phyloP scores from a whole-genome alignment of 2,113 vertebrate genomes.

The Tachycineta bicolor region DNA sequence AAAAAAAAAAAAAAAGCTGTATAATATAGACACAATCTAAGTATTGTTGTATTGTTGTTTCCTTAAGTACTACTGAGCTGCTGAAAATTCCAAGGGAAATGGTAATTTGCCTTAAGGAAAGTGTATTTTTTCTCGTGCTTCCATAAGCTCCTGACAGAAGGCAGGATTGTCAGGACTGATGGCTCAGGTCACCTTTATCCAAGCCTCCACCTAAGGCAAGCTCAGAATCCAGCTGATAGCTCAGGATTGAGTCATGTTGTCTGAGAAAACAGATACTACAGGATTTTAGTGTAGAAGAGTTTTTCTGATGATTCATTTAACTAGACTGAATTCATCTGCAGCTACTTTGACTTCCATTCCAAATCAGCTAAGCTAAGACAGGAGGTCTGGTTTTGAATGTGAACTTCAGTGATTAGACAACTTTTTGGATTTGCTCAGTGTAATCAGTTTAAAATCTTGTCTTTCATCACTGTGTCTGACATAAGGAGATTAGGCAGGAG shows the following conservation, averaged over 20 bases:
- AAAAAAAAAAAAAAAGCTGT: neutral
- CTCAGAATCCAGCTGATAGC: neutral
- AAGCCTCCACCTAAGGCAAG: neutral
- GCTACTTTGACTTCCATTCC: neutral
- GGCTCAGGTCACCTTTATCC: neutral
- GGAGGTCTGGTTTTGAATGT: neutral
- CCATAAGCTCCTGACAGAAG: neutral
- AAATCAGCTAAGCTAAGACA: neutral
- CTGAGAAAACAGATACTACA: neutral
- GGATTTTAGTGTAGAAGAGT: neutral
- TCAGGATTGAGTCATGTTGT: neutral
- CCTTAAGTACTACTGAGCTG: neutral
- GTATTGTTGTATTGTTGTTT: slow-evolving; percentile 46
- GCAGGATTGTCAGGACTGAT: neutral
- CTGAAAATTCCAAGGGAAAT: slow-evolving; percentile 20
- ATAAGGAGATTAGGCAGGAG: neutral
- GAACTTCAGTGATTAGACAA: neutral
- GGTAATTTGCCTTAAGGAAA: slow-evolving; percentile 2
- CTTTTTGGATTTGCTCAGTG: neutral
- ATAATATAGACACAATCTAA: neutral
- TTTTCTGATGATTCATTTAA: neutral
- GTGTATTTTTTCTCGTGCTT: neutral
- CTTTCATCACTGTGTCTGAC: neutral
- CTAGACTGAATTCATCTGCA: neutral
- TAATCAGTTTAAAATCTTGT: neutral